These are phyloP conservation scores for Ptilorrhoa leucosticta DNA, from an alignment of 2,113 vertebrate species.

Conservation along the genomic window DNA sequence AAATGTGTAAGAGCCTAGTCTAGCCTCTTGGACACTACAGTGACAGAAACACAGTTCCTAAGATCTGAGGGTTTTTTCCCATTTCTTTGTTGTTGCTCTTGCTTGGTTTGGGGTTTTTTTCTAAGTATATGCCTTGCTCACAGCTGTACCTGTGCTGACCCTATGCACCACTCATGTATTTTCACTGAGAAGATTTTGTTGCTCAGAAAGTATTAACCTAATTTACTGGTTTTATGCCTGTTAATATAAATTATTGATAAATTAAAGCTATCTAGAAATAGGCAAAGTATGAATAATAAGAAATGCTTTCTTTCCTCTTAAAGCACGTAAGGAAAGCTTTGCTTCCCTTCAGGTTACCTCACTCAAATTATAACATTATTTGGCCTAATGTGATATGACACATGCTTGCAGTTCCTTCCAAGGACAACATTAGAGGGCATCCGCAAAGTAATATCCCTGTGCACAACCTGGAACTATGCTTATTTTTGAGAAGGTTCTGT, in stretches of 20 bases:
- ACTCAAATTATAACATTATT: background rate
- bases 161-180: too few relatives aligned
- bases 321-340: background rate
- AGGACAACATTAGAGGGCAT: background rate
- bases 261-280: background rate
- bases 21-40: background rate
- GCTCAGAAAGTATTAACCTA: background rate
- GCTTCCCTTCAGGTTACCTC: background rate
- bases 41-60: background rate
- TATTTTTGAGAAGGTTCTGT: background rate
- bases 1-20: background rate
- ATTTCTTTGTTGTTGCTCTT: background rate
- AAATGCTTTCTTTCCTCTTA: background rate
- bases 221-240: background rate
- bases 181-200: background rate
- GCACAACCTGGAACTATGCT: background rate
- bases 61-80: background rate
- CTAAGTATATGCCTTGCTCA: background rate
- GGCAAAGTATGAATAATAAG: background rate
- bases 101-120: background rate
- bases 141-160: background rate
- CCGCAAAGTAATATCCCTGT: background rate
- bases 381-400: background rate
- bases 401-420: background rate
- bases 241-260: background rate